Base-by-base conservation (phyloP, 2,888 invertebrate species). In the Lasioglossum calceatum region DNA sequence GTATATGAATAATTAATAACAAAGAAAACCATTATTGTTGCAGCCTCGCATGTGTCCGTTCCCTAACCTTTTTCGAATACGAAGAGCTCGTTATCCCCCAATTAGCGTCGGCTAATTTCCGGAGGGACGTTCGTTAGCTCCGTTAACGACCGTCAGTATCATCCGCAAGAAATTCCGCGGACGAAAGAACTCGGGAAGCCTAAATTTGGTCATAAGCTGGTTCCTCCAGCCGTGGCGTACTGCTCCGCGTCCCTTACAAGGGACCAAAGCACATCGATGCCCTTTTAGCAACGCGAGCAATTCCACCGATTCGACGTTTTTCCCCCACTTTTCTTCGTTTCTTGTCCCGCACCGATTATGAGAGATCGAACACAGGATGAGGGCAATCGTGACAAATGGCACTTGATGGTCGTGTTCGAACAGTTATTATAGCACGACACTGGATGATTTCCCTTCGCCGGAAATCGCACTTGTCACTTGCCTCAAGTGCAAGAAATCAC, bases 91-190 rank as follows among this genome's bases (percentile, higher is more conserved):
- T 92, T 91, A 89, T 77, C 73, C 73, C 86, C 78, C 88, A 90
- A 90, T 91, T 90, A 91, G 88, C 75, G 81, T 79, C 73, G 84
- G 81, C 88, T 90, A 89, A 91, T 91, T 90, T 90, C 85, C 50
- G 58, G 27, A 67, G 75, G 64, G 74, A 77, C 83, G 70, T 81
- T 87, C 87, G 87, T 86, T 87, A 86, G 67, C 44, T 64, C 27
- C 47, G 64, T 50, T 81, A 81, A 82, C 76, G 78, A 79, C 61
- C 74, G 27, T 32, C 32, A 14, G 64, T 44, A 76, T 80, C 58
- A 27, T 58, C 75, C 14, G 47, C 70, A 86, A 88, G 83, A 88
- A 88, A 83, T 80, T 70, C 75, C 74, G 79, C 54, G 73, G 61
- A 44, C 50, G 82, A 81, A 88, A 89, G 81, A 90, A 90, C 87